Conservation (phyloP, 2,888 invertebrate genomes). For the Meiosimyza platycephala region DNA sequence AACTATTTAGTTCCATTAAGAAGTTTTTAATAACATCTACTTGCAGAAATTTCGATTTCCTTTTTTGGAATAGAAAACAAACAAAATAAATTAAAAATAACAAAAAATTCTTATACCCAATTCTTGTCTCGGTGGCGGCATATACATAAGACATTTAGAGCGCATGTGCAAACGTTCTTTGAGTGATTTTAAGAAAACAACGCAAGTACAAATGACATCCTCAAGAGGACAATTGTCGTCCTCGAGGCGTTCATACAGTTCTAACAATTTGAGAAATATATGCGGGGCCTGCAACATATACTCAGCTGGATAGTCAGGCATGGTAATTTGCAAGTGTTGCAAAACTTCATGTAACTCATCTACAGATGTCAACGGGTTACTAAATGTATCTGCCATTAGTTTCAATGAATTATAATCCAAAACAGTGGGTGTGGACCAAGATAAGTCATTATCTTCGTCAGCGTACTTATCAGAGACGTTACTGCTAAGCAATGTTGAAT, state of each 20-base stretch:
- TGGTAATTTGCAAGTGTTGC: constrained; percentile 54
- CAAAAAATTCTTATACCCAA: too few relatives aligned
- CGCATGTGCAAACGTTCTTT: constrained; percentile 50
- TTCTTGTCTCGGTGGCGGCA: constrained; percentile 26
- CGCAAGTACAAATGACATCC: constrained; percentile 49
- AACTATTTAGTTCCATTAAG: too few relatives aligned
- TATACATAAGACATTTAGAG: constrained; percentile 45
- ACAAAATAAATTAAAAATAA: too few relatives aligned
- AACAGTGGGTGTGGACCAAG: constrained; percentile 56
- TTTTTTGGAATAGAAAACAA: too few relatives aligned
- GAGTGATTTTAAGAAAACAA: constrained; percentile 49
- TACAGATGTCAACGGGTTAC: constrained; percentile 36
- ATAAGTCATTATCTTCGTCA: constrained; percentile 53
- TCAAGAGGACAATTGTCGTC: constrained; percentile 40
- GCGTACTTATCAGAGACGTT: not conserved
- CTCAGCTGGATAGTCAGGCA: constrained; percentile 64
- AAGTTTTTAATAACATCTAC: too few relatives aligned
- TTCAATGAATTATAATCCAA: constrained; percentile 59
- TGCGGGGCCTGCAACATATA: constrained; percentile 64
- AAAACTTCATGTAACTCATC: constrained; percentile 53
- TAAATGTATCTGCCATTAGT: constrained; percentile 52
- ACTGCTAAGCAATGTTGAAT: not conserved
- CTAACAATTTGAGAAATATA: constrained; percentile 56
- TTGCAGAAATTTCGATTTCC: too few relatives aligned
- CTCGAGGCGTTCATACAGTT: constrained; percentile 49